A percentile compares a stretch with the other conserved stretches of the same genome.
Evolutionary conservation across 2,888 invertebrate genomes (phyloP).

Genomic region (Pammene fasciana): DNA sequence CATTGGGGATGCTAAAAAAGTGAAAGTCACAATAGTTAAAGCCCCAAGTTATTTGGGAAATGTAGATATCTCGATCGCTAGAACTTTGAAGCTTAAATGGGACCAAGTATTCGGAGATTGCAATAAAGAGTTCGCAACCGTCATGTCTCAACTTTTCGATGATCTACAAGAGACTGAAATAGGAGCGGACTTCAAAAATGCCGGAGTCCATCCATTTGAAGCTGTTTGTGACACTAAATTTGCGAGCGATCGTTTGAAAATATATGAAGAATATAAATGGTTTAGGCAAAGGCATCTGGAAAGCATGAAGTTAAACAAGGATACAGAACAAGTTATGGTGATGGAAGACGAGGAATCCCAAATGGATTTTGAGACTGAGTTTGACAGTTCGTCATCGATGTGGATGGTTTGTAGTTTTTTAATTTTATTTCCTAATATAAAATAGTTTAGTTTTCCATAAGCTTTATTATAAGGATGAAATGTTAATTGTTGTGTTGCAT

Average conservation of each 20-base stretch:
- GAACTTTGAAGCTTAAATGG: conserved; percentile 2
- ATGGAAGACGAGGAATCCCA: background rate
- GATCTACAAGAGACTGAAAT: conserved; percentile 4
- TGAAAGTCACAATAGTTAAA: conserved; percentile 1
- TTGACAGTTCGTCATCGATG: conserved; percentile 2
- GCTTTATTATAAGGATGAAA: background rate
- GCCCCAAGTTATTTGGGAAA: conserved; percentile 6
- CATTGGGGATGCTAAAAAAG: conserved; percentile 2
- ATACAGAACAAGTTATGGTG: conserved; percentile 8
- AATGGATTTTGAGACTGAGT: background rate
- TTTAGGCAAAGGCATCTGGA: background rate
- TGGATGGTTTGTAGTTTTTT: conserved; percentile 6
- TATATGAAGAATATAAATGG: conserved; percentile 9
- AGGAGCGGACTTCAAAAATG: conserved; percentile 11
- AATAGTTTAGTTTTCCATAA: background rate
- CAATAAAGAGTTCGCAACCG: background rate
- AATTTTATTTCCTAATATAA: too few species aligned
- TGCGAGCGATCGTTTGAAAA: conserved; percentile 2
- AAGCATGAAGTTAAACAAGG: background rate
- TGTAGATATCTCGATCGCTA: conserved; percentile 5
- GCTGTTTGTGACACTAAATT: conserved; percentile 12
- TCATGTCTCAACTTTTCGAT: background rate
- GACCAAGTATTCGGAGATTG: background rate
- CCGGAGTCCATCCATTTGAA: conserved; percentile 10
- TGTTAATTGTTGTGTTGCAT: too few species aligned